Conservation (phyloP, 2,888 invertebrate species). For the Calameuta pallipes region DNA sequence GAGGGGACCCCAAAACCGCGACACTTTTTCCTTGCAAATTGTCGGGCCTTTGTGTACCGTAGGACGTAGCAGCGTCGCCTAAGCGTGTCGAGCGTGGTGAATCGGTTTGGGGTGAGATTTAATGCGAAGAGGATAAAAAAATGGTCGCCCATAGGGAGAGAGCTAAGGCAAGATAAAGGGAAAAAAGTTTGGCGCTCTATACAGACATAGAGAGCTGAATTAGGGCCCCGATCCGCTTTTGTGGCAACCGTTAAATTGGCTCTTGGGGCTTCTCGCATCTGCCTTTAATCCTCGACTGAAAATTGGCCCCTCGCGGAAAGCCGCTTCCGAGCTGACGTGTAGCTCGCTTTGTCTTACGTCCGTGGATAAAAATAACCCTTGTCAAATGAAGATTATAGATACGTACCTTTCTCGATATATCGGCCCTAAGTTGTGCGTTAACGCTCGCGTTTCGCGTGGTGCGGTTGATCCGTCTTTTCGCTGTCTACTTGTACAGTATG, state of each 20-base stretch:
- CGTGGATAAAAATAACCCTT: background rate
- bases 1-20: background rate
- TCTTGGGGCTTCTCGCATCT: slow-evolving; percentile 44
- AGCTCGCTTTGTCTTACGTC: background rate
- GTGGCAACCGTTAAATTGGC: slow-evolving; percentile 51
- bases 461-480: background rate
- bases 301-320: slow-evolving; percentile 2
- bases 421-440: background rate
- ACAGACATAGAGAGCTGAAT: slow-evolving; percentile 15
- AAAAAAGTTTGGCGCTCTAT: slow-evolving; percentile 10
- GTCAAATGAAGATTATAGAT: background rate
- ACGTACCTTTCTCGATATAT: background rate
- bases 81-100: slow-evolving; percentile 29
- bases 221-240: slow-evolving; percentile 42
- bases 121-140: slow-evolving; percentile 25
- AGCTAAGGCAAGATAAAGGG: slow-evolving; percentile 15
- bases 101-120: slow-evolving; percentile 45
- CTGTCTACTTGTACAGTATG: background rate
- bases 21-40: background rate
- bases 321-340: background rate
- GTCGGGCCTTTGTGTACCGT: background rate
- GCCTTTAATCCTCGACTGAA: slow-evolving; percentile 29
- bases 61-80: slow-evolving; percentile 14
- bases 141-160: slow-evolving; percentile 6
- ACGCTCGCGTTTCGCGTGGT: background rate